Conservation (phyloP, 2,797 vertebrate species). For the Darevskia mixta region DNA sequence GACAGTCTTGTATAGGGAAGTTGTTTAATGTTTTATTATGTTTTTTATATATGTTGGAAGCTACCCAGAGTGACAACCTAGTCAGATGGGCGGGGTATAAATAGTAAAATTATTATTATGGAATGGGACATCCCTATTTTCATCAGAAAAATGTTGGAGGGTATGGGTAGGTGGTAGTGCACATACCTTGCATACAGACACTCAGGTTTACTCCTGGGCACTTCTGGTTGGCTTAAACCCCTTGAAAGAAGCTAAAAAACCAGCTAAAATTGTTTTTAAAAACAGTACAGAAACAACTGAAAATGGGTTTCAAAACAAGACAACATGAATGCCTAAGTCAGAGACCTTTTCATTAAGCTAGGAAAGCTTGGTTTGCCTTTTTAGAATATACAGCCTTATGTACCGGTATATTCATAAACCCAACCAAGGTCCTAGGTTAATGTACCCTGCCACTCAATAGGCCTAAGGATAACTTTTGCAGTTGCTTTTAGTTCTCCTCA, state of each 20-base stretch:
- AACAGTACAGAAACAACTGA: no score
- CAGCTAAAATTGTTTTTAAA: not conserved
- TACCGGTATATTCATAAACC: not conserved
- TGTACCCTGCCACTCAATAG: not conserved
- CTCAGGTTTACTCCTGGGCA: not conserved
- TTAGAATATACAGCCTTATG: not conserved
- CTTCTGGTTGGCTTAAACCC: not conserved
- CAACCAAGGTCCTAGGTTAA: not conserved
- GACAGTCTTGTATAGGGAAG: no score
- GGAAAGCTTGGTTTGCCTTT: not conserved
- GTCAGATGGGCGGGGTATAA: no score
- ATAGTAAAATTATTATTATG: no score
- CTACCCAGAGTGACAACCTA: no score
- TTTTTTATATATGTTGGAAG: no score
- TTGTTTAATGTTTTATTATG: no score
- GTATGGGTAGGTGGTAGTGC: not conserved
- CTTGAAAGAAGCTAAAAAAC: not conserved
- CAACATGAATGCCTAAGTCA: no score
- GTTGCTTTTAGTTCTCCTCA: not conserved
- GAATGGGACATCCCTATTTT: no score
- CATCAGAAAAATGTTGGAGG: no score
- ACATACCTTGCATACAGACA: not conserved
- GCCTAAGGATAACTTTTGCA: not conserved
- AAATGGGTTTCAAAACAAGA: no score
- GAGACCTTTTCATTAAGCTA: no score